Base-by-base conservation (phyloP, 2,888 invertebrate genomes). In the Scrobipalpa atriplicella region DNA sequence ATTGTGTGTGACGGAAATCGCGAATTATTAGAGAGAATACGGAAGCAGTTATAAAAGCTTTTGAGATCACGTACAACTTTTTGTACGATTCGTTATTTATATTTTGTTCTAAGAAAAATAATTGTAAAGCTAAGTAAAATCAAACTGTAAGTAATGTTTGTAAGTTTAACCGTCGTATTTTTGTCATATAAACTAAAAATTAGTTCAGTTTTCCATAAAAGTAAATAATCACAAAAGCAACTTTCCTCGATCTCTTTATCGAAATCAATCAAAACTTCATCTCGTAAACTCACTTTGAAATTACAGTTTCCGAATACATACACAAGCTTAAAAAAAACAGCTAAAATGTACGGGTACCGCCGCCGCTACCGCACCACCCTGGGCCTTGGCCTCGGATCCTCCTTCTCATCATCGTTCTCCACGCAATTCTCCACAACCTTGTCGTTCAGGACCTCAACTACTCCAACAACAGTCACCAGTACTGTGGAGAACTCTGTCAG, bases 311-410 rank as follows among this genome's bases (percentile, higher is more conserved):
- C 47, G 54, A 51, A 51, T 29, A 65, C 60, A 62, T 63, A 51
- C 47, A 60, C 18, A 2, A 41, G 13, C 21, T n/a, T 16, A 36
- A 47, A 39, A 19, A 56, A 29, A 41, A 38, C 21, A 61, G 64
- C 21, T 1, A 56, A 21, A n/a, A 69, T 92, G 92, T 92, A 92
- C 75, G 90, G 92, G 92, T 92, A 92, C 75, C 90, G 92, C 74
- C 91, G 92, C 69, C 90, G 92, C 66, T 92, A 92, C 77, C 90
- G 92, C 73, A 87, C 92, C 69, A 90, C 92, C 70, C 85, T 92
- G 63, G 92, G 92, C 75, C 77, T 92, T 64, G 92, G 92, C 52
- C 84, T 91, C 54, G 89, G 90, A 6, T 90, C 92, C 52, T 90
- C 90, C 6, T 86, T 91, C 71, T 91, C 92, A 0, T 90, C 91